These are phyloP conservation scores for Squalus acanthias DNA, from an alignment of 2,797 vertebrate genomes.

Conservation along the genomic window DNA sequence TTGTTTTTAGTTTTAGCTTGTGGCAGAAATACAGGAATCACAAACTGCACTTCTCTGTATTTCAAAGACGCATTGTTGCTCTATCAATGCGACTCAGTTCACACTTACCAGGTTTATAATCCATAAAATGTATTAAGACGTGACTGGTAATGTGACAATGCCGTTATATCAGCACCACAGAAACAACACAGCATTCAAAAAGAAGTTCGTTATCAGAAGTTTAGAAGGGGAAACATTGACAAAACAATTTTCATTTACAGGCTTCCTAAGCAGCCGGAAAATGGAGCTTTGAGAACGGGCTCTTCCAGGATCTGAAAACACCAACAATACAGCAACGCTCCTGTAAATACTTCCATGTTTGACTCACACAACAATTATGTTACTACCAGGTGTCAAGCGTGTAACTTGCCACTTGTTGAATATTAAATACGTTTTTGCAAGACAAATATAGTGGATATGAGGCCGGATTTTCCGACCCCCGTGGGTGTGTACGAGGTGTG, in stretches of 20 bases:
- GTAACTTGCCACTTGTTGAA: not conserved
- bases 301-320: not conserved
- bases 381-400: not conserved
- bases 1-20: not conserved
- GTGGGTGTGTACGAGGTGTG: too few species aligned
- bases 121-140: not conserved
- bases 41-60: not conserved
- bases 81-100: not conserved
- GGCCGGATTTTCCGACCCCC: too few species aligned
- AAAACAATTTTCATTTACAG: not conserved
- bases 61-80: not conserved
- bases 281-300: not conserved
- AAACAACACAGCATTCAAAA: not conserved
- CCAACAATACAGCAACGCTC: too few species aligned
- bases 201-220: too few species aligned
- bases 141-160: not conserved
- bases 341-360: not conserved
- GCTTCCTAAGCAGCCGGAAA: not conserved
- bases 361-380: not conserved
- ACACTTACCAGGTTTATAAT: not conserved
- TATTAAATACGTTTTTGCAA: not conserved
- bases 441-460: not conserved
- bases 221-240: not conserved
- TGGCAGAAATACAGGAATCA: not conserved
- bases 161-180: not conserved